phyloP scores from a whole-genome alignment of 1,140 invertebrate species.

The Monochamus saltuarius region DNA sequence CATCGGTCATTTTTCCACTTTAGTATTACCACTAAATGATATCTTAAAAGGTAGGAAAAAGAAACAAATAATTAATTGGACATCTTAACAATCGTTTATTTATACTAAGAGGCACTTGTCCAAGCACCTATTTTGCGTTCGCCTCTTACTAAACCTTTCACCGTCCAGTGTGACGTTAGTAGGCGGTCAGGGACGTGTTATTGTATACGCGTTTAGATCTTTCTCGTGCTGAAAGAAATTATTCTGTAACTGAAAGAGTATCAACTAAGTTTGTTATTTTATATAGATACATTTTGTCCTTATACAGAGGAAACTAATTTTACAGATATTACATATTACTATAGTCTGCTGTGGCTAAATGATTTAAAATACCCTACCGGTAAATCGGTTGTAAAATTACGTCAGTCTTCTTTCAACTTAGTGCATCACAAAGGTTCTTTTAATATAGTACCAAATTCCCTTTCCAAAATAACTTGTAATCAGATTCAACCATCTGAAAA shows the following conservation, averaged over 20 bases:
- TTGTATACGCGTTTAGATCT: neutral
- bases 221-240: too few species aligned
- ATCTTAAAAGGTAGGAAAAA: conserved; percentile 1
- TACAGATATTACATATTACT: conserved; percentile 35
- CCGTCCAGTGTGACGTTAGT: conserved; percentile 1
- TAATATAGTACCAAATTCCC: too few species aligned
- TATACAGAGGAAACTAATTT: conserved; percentile 49
- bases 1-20: too few species aligned
- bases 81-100: neutral
- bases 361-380: too few species aligned
- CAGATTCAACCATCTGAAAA: too few species aligned
- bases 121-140: neutral
- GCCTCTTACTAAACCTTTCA: neutral
- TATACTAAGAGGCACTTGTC: neutral
- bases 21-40: too few species aligned
- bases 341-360: neutral
- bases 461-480: too few species aligned
- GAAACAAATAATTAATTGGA: conserved; percentile 1
- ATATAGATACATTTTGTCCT: conserved; percentile 42
- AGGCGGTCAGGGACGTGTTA: neutral
- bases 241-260: neutral
- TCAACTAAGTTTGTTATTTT: neutral
- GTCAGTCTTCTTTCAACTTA: too few species aligned
- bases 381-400: too few species aligned
- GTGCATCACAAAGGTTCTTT: too few species aligned